Evolutionary conservation across 2,797 vertebrate genomes (phyloP), one percentile per base, ranked within the genome.

Genomic region (Lepus townsendii): DNA sequence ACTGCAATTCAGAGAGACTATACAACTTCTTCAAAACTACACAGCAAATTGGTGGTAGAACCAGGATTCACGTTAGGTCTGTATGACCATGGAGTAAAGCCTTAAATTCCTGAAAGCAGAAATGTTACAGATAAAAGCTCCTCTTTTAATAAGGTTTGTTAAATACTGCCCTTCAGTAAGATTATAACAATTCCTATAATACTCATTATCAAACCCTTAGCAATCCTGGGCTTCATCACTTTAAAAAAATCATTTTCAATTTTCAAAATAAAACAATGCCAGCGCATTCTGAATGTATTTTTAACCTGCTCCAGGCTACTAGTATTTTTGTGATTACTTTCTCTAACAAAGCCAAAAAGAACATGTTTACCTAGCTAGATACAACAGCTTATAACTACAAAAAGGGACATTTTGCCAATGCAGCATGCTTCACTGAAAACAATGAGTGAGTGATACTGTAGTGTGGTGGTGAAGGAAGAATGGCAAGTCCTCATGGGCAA

Each of bases 121-220:
- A 93, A 12, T 42, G 30, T 86, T 68, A 78, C 20, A 83, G 14
- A 50, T 30, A 73, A 89, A 24, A 84, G 14, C 6, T 19, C 26
- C 27, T n/a, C 20, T 32, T 71, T 32, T 82, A 57, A 54, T 88
- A 54, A 69, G 57, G 60, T 32, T 22, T 77, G n/a, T 2, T 50
- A 88, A 93, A 86, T 66, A 63, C 17, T 76, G 57, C 42, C 73
- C 60, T 90, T 88, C 35, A 76, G 32, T 85, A 91, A 91, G 69
- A 83, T 38, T 60, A 16, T 6, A 88, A 50, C 38, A 80, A 32
- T 91, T 76, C 90, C 60, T 69, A 88, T 27, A 78, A 72, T 73
- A 69, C 38, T 86, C 42, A 32, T 72, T 88, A 82, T 86, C 42
- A 92, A 27, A 75, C 9, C 27, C 52, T 84, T 54, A 83, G 7